Percentiles rank a stretch among this genome's conserved stretches.
Evolutionary conservation across 2,797 vertebrate genomes (phyloP).

Genomic region (Acipenser transmontanus): DNA sequence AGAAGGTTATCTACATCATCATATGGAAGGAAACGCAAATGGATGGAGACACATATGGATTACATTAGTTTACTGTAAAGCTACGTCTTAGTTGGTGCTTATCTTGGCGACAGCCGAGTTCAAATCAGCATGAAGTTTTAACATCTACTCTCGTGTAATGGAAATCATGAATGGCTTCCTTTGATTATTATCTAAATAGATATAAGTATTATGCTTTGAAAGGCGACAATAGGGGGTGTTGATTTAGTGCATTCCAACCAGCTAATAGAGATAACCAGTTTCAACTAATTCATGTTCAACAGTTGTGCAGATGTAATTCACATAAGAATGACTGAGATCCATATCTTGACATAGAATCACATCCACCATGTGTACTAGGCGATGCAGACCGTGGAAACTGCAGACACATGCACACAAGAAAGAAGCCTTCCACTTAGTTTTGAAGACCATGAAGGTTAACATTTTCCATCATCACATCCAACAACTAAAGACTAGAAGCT

Average conservation of each 20-base stretch:
- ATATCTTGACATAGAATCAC: slow-evolving; percentile 14
- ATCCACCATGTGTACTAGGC: not conserved
- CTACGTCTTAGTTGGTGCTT: too few species aligned
- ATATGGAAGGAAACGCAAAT: too few species aligned
- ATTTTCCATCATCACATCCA: too few species aligned
- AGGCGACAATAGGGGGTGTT: slow-evolving; percentile 16
- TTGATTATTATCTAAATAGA: slow-evolving; percentile 10
- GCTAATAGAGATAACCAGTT: slow-evolving; percentile 13
- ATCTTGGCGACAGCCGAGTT: too few species aligned
- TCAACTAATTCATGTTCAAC: not conserved
- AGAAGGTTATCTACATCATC: too few species aligned
- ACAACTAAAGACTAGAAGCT: too few species aligned
- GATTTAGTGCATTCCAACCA: slow-evolving; percentile 24
- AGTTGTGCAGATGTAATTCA: slow-evolving; percentile 6
- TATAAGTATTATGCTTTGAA: slow-evolving; percentile 10
- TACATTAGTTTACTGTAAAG: too few species aligned
- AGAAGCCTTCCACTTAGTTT: slow-evolving; percentile 6
- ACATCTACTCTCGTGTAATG: too few species aligned
- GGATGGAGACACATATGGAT: too few species aligned
- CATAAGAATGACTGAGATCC: slow-evolving; percentile 7
- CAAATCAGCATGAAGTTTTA: too few species aligned
- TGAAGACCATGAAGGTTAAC: not conserved
- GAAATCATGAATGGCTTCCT: too few species aligned
- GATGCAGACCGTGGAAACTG: not conserved
- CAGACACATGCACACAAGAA: not conserved